Evolutionary conservation across 1,140 invertebrate genomes (phyloP).

Genomic region (Lepidurus couesii): DNA sequence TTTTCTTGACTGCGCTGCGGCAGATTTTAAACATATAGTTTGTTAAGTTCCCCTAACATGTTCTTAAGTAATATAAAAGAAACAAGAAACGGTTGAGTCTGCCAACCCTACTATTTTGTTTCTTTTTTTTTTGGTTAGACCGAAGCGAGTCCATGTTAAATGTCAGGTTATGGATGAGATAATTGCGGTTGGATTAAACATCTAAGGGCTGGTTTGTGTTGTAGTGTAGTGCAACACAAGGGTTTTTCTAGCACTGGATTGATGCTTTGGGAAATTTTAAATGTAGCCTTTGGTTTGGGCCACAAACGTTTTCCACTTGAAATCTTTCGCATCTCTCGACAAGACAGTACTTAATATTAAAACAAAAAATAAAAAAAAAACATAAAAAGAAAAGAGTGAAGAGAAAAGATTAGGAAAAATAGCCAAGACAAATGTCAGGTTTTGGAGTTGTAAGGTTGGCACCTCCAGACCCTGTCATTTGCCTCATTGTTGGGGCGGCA

Average conservation of each 20-base stretch:
- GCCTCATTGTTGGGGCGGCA: conserved; percentile 16
- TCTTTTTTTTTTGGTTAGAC: background rate
- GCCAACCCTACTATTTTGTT: background rate
- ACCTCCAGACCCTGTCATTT: conserved; percentile 5
- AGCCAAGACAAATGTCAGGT: conserved; percentile 6
- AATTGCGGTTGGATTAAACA: conserved; percentile 13
- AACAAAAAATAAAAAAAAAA: background rate
- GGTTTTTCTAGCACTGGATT: background rate
- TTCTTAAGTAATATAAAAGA: conserved; percentile 16
- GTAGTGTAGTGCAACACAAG: background rate
- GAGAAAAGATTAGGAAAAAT: background rate
- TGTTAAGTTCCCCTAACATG: background rate
- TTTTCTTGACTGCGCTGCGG: background rate
- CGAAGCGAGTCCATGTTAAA: conserved; percentile 9
- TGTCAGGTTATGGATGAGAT: conserved; percentile 4
- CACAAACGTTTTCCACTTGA: background rate
- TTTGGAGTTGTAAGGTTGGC: conserved; percentile 18
- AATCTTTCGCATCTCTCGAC: background rate
- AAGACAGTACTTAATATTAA: background rate
- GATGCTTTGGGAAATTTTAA: background rate
- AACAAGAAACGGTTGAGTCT: conserved; percentile 5
- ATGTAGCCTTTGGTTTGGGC: background rate
- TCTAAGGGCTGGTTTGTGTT: background rate
- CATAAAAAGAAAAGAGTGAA: background rate
- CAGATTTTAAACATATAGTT: background rate